Base-by-base conservation (phyloP, 2,888 invertebrate species). In the Callimorpha dominula region DNA sequence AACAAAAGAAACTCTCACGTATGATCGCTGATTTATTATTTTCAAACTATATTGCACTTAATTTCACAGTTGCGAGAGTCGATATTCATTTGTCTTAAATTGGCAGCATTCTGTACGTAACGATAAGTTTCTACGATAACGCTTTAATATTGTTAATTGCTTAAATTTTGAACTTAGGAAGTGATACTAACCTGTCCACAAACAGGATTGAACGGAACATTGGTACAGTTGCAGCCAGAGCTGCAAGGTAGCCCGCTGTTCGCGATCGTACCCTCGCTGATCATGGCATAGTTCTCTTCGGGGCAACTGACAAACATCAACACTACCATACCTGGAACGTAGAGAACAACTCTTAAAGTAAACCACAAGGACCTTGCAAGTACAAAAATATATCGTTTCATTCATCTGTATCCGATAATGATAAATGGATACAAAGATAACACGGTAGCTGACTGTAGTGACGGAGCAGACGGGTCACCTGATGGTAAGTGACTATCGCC, bases 241-340 rank as follows among this genome's bases (percentile, higher is more conserved):
- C 97, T 97, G 91, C 98, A 98, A 0, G 78, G 72, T 62, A 95
- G 78, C 20, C 80, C 86, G 62, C 81, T 80, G 75, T 86, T 87
- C 7, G 81, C 78, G 62, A 82, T 82, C 62, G 81, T 86, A 66
- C 87, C 85, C 65, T 91, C 95, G 42, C 84, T 83, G 64, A 98
- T 95, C 81, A 97, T 97, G 31, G 97, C 97, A 91, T 98, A 97
- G 88, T 97, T 98, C 89, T 97, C 97, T 96, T 98, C 98, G 17
- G 98, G 98, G 90, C 99, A 99, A 52, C 98, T 98, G 85, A 99
- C 97, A 92, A 98, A 98, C 98, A 98, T 98, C 62, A 98, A 92
- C 74, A 98, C 94, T 31, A 97, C 97, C 98, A 98, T 98, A 85
- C 97, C 97, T 97, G 91, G 8, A 92, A 75, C 9, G 49, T 15